Percentiles rank a stretch among this genome's conserved stretches.
These are phyloP conservation scores for Anabacerthia variegaticeps DNA, from an alignment of 2,797 vertebrate species.

Conservation along the genomic window DNA sequence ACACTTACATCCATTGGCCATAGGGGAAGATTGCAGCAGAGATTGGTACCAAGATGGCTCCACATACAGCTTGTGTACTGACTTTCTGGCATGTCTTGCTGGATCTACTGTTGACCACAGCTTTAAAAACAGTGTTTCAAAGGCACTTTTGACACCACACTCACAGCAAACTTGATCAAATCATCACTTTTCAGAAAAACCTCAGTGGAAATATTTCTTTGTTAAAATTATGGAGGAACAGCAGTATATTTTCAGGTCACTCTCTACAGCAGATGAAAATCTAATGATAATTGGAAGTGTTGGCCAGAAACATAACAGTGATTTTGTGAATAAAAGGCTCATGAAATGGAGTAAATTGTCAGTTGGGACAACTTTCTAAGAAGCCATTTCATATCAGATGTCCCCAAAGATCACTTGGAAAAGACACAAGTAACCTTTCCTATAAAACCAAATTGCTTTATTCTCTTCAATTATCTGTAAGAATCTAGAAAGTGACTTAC, in stretches of 20 bases:
- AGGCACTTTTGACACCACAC: neutral
- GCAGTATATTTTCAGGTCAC: neutral
- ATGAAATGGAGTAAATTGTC: neutral
- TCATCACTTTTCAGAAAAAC: neutral
- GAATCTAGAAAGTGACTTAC: neutral
- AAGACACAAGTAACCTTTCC: neutral
- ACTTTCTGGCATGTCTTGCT: neutral
- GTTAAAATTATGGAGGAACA: neutral
- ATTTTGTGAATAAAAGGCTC: neutral
- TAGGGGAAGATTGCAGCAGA: neutral
- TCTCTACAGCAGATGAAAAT: neutral
- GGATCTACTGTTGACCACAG: neutral
- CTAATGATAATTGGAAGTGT: neutral
- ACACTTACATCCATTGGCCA: accelerated
- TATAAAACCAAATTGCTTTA: neutral
- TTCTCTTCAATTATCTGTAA: neutral
- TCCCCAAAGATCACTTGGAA: neutral
- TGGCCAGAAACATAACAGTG: neutral
- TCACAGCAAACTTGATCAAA: neutral
- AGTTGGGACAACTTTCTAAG: neutral
- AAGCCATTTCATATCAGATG: neutral
- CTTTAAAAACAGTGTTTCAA: neutral
- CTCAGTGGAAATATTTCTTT: neutral
- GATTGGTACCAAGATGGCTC: neutral
- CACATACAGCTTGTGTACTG: neutral